These are phyloP conservation scores for Apamea anceps DNA, from an alignment of 2,888 invertebrate genomes.

Conservation along the genomic window DNA sequence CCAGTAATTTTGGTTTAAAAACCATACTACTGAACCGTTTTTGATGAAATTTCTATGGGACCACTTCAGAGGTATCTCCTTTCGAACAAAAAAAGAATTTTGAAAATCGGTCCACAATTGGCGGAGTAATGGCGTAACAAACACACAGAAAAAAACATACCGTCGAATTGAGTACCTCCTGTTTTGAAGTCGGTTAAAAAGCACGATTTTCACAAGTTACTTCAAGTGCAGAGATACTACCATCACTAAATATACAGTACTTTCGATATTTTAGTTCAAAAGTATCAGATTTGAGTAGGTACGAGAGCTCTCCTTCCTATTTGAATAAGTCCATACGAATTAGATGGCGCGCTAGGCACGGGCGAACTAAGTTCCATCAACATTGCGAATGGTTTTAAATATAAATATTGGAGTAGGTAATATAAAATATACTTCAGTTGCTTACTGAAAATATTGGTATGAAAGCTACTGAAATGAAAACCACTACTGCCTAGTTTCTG, in stretches of 20 bases:
- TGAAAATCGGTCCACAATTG: too few species aligned
- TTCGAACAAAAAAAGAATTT: too few species aligned
- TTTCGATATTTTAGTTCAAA: conserved; percentile 4
- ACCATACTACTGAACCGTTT: too few species aligned
- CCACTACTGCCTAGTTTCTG: not conserved
- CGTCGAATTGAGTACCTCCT: too few species aligned
- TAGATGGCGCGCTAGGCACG: conserved; percentile 17
- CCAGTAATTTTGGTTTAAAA: too few species aligned
- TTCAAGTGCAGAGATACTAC: not conserved
- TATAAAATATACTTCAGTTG: not conserved
- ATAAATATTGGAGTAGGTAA: not conserved
- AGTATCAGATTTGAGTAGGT: conserved; percentile 7
- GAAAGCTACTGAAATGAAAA: not conserved
- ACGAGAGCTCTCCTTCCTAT: not conserved
- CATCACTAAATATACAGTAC: too few species aligned
- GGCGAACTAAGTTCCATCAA: conserved; percentile 16
- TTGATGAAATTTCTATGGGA: too few species aligned
- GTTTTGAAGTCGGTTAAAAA: too few species aligned
- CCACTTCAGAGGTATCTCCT: too few species aligned
- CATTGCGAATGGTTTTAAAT: not conserved
- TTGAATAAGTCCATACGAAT: conserved; percentile 46
- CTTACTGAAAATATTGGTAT: not conserved
- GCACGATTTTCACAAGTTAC: not conserved
- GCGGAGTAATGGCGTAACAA: too few species aligned
- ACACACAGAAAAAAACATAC: too few species aligned